Evolutionary conservation across 2,113 vertebrate genomes (phyloP).

Genomic region (Macrotus californicus): DNA sequence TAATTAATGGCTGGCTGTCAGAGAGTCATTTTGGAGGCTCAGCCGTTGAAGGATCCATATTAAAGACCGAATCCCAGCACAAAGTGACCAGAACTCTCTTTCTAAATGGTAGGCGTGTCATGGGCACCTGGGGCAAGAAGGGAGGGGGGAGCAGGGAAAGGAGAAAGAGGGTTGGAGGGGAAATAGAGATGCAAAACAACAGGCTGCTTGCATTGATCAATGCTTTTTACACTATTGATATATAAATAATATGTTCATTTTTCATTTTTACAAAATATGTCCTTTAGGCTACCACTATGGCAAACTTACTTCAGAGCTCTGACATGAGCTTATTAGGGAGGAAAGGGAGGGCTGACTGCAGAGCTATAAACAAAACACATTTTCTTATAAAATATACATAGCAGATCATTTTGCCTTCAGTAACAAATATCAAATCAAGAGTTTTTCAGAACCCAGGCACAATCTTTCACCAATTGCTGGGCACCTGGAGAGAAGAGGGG

Average conservation of each 20-base stretch:
- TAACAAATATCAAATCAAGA: conserved; percentile 65
- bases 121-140: conserved; percentile 31
- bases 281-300: conserved; percentile 72
- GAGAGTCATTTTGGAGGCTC: conserved; percentile 81
- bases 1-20: conserved; percentile 91
- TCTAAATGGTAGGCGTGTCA: not conserved
- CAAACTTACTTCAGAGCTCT: conserved; percentile 68
- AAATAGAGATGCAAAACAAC: conserved; percentile 34
- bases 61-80: conserved; percentile 74
- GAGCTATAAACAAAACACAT: conserved; percentile 75
- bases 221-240: conserved; percentile 71
- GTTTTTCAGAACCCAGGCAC: not conserved
- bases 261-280: conserved; percentile 75
- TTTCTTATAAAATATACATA: conserved; percentile 79
- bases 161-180: not conserved
- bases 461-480: not conserved
- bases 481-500: not conserved
- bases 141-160: not conserved
- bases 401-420: conserved; percentile 67
- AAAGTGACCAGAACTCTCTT: conserved; percentile 67
- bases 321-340: conserved; percentile 71
- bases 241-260: conserved; percentile 81
- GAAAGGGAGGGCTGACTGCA: conserved; percentile 32
- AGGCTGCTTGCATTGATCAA: conserved; percentile 74
- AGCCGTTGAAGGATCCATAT: conserved; percentile 74